Evolutionary conservation across 1,140 invertebrate genomes (phyloP), one percentile per base, ranked within the genome.

Genomic region (Apis dorsata): DNA sequence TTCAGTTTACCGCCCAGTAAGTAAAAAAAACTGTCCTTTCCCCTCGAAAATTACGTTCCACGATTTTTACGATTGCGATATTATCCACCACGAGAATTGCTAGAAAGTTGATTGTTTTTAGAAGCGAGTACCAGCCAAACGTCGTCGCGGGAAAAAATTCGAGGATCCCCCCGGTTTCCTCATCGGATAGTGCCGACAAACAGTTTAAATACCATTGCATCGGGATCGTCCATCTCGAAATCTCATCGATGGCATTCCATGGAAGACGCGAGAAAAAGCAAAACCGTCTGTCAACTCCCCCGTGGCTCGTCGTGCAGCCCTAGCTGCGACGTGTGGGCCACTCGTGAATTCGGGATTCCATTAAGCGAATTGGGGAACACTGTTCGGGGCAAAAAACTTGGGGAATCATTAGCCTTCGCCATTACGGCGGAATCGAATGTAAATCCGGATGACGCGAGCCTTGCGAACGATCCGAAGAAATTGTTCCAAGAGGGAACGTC

Each of bases 81-180:
- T 24, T 24, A 24, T 24, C 24, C 0, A 24, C 24, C 24, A 24
- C 24, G 24, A 24, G 24, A 24, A 24, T 24, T 24, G 24, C 24
- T 24, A 34, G 34, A 34, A 3, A 34, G 28, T 28, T 8, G 28
- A n/a, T 3, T 0, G 10, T 53, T n/a, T 53, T 66, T 72, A 91
- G 90, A 89, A 77, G 74, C 80, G 11, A 91, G 88, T 55, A 71
- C 84, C 8, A 93, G 90, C 75, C 90, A 93, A 49, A 87, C 87
- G 17, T 93, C 92, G 2, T 93, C 93, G n/a, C 89, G 90, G 15
- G 93, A 93, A 62, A 93, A 90, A 51, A 92, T 92, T 51, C 92
- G 92, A 0, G 96, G 96, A 2, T 97, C 96, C 0, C 96, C 96
- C 0, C 94, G 96, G 57, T 97, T 97, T 90, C 96, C 96, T 1